These are phyloP conservation scores for Danio jaintianensis DNA, from an alignment of 2,797 vertebrate genomes.

Conservation along the genomic window DNA sequence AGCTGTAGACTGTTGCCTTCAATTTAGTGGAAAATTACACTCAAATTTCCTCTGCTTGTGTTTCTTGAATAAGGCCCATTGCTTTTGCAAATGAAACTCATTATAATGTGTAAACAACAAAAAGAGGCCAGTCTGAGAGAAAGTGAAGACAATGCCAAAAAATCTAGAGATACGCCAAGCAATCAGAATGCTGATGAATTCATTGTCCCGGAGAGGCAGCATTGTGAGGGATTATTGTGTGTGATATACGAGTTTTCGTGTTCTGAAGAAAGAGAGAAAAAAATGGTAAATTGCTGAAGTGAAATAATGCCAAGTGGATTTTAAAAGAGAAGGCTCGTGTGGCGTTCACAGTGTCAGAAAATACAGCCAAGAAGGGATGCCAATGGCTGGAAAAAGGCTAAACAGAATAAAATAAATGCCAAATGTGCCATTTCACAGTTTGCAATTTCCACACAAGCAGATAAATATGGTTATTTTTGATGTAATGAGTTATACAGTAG, in stretches of 20 bases:
- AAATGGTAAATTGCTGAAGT: background rate
- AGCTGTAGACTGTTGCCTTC: background rate
- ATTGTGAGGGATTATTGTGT: constrained; percentile 15
- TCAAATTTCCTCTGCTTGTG: background rate
- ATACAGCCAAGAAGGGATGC: constrained; percentile 8
- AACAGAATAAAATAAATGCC: background rate
- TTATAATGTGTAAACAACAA: background rate
- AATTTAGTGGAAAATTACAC: background rate
- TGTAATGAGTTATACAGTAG: background rate
- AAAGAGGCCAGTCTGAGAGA: constrained; percentile 8
- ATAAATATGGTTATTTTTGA: background rate
- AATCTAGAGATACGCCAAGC: constrained; percentile 8
- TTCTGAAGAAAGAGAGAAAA: background rate
- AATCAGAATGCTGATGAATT: constrained; percentile 20
- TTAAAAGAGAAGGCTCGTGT: constrained; percentile 28
- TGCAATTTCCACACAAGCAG: background rate
- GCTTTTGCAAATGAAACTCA: background rate
- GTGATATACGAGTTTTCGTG: constrained; percentile 19
- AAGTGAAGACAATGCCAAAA: background rate
- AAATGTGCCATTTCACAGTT: constrained; percentile 34
- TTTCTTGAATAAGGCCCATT: background rate
- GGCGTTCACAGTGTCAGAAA: constrained; percentile 21
- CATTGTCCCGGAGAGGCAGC: background rate
- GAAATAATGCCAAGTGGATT: constrained; percentile 33
- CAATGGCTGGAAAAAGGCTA: background rate